Conservation (phyloP, 1,140 invertebrate genomes). For the Lepidurus apus region DNA sequence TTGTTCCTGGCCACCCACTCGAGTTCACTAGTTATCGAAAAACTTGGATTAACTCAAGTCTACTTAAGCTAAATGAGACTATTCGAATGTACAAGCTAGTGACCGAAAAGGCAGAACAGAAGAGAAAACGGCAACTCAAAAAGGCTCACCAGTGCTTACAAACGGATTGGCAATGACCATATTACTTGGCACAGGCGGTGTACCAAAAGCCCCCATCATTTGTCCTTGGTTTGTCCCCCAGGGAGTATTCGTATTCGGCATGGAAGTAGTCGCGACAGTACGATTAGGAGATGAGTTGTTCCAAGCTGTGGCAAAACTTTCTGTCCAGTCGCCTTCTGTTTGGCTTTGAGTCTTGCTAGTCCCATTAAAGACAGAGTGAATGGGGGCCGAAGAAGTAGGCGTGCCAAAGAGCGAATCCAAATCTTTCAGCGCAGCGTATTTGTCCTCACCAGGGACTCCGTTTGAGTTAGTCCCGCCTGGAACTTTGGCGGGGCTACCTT, state of each 20-base stretch:
- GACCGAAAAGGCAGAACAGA: neutral
- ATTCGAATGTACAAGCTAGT: neutral
- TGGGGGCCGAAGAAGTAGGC: neutral
- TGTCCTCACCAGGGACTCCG: conserved; percentile 52
- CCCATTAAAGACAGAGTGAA: neutral
- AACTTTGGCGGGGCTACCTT: conserved; percentile 1
- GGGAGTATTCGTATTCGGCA: neutral
- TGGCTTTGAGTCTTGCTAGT: neutral
- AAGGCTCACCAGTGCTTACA: conserved; percentile 8
- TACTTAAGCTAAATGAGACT: neutral
- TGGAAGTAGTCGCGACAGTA: neutral
- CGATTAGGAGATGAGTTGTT: neutral
- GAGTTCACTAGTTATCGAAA: neutral
- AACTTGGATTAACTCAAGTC: neutral
- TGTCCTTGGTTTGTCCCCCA: neutral
- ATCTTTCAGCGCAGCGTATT: conserved; percentile 75
- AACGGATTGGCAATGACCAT: neutral
- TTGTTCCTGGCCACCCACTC: neutral
- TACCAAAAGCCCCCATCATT: neutral
- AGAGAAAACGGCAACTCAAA: neutral
- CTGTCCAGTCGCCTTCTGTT: neutral
- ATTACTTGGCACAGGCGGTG: neutral
- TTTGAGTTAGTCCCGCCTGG: conserved; percentile 5
- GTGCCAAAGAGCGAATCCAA: conserved; percentile 59
- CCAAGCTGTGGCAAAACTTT: neutral